A percentile compares a stretch with the other conserved stretches of the same genome.
Conservation (phyloP, 2,888 invertebrate species). For the Eulithis testata region DNA sequence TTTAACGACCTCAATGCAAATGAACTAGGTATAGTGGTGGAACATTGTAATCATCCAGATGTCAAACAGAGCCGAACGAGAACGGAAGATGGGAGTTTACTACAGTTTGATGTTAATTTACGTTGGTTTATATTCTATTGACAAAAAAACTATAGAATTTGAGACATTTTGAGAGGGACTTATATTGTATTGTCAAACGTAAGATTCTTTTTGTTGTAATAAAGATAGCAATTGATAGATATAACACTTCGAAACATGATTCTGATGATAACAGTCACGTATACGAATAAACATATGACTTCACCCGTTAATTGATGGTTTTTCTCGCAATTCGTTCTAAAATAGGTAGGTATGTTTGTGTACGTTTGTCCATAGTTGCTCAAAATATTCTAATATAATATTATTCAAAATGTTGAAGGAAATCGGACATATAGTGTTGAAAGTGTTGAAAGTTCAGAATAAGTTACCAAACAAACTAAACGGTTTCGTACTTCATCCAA, state of each 20-base stretch:
- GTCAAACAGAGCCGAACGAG: slow-evolving; percentile 71
- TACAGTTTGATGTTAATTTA: slow-evolving; percentile 55
- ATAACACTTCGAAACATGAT: neutral
- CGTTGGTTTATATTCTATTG: no score
- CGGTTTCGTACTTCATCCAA: neutral
- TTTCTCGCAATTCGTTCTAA: slow-evolving; percentile 14
- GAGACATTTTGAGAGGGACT: no score
- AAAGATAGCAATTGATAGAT: no score
- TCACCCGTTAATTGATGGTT: slow-evolving; percentile 23
- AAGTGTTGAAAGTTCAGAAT: neutral
- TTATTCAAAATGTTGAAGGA: neutral
- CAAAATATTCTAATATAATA: neutral
- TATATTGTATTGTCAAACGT: no score
- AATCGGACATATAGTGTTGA: neutral
- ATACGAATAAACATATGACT: slow-evolving; percentile 34
- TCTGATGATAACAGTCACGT: slow-evolving; percentile 16
- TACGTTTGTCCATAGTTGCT: neutral
- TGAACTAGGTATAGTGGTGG: slow-evolving; percentile 36
- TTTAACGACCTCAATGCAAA: slow-evolving; percentile 43
- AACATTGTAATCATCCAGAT: slow-evolving; percentile 48
- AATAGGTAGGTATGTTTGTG: no score
- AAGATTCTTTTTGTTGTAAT: no score
- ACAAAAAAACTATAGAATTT: no score
- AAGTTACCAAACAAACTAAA: neutral
- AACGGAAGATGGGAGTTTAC: slow-evolving; percentile 59